Conservation (phyloP, 2,797 vertebrate species). For the Halcyon leucocephala region DNA sequence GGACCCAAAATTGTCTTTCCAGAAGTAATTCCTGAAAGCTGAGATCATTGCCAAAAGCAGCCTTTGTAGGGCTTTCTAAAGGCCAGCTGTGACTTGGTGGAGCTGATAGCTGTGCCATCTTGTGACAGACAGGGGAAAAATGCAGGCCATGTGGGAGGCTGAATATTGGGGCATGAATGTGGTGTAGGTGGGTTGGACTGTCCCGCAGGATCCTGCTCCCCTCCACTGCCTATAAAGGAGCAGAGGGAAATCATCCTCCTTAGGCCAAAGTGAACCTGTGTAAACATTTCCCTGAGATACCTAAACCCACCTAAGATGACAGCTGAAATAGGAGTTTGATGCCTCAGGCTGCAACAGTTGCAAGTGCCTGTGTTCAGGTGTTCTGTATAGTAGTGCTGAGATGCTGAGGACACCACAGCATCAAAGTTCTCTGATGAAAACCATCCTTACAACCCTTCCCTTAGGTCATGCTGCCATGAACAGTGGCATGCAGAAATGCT, state of each 20-base stretch:
- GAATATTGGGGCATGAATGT: fast-evolving
- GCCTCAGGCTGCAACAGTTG: background rate
- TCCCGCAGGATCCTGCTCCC: background rate
- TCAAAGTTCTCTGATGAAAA: background rate
- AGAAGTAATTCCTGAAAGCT: background rate
- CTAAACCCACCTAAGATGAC: background rate
- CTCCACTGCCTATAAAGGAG: background rate
- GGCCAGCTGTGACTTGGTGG: background rate
- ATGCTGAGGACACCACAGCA: background rate
- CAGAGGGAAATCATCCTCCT: background rate
- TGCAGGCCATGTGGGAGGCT: background rate
- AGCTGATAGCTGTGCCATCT: background rate
- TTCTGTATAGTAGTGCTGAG: too few relatives aligned
- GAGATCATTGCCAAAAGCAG: background rate
- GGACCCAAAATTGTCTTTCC: background rate
- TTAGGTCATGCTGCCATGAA: background rate
- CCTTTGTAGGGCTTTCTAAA: background rate
- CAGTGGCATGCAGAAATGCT: background rate
- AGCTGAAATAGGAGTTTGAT: background rate
- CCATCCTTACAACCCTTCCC: background rate
- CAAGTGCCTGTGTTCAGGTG: background rate
- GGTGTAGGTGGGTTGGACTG: background rate
- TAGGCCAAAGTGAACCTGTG: background rate
- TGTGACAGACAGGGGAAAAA: background rate
- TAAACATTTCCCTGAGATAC: background rate